Percentiles rank a stretch among this genome's conserved stretches.
Conservation (phyloP, 2,888 invertebrate species). For the Smittia aterrima region DNA sequence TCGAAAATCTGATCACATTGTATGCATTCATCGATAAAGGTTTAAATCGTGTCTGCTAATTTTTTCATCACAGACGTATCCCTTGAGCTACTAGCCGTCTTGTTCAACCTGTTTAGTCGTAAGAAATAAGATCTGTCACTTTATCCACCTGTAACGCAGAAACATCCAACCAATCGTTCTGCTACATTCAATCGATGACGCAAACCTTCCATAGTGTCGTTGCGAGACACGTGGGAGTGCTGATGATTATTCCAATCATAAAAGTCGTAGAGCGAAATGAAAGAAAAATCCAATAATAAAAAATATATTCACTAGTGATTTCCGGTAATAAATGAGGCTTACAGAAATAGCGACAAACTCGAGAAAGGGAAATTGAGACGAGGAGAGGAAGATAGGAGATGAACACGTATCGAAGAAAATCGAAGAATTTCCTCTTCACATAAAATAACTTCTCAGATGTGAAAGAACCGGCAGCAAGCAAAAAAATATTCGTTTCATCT, state of each 20-base stretch:
- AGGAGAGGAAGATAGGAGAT: not conserved
- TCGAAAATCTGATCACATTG: too few species aligned
- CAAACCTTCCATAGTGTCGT: too few species aligned
- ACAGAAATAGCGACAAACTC: slow-evolving; percentile 7
- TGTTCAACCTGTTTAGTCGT: too few species aligned
- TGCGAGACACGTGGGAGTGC: not conserved
- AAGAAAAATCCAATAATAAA: slow-evolving; percentile 25
- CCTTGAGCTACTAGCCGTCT: too few species aligned
- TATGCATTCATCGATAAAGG: too few species aligned
- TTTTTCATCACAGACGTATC: too few species aligned
- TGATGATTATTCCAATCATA: not conserved
- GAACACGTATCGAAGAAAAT: not conserved
- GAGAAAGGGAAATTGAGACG: not conserved
- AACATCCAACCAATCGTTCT: too few species aligned
- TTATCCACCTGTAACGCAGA: too few species aligned
- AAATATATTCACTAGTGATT: slow-evolving; percentile 29
- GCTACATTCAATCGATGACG: too few species aligned
- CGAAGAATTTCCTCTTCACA: not conserved
- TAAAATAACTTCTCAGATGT: slow-evolving; percentile 9
- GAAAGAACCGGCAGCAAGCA: not conserved
- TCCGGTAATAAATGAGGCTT: slow-evolving; percentile 26
- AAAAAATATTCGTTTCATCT: not conserved
- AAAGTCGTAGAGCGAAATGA: slow-evolving; percentile 3
- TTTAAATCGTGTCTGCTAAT: too few species aligned
- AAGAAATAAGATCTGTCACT: too few species aligned